Base-by-base conservation (phyloP, 2,113 vertebrate species). In the Aegotheles bennettii region DNA sequence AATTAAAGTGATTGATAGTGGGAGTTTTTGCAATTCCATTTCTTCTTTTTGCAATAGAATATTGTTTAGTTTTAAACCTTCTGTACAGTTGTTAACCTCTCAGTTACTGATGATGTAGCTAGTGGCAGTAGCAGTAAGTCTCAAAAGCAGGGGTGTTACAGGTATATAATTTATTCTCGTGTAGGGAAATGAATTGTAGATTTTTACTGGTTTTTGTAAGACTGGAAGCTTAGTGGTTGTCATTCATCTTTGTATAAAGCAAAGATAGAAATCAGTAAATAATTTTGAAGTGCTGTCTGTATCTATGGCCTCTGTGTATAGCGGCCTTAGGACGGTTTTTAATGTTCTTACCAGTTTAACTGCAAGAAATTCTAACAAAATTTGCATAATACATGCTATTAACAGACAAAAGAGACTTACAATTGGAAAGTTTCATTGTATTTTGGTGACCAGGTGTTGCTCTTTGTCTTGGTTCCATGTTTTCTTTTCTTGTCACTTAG, bases 351-450 rank as follows among this genome's bases (percentile, higher is more conserved):
- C 8, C 17, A 2, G 4, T 64, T 89, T 45, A 89, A 65, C 2
- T 21, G 7, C 24, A 79, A 57, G 54, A 76, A 43, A 53, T 45
- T 54, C 19, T 40, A 11, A 26, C 21, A 54, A 56, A 38, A 23
- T 8, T 11, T 47, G 20, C 16, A 45, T 14, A 65, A 82, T 67
- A 29, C 4, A 61, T 33, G 17, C 13, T 35, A 79, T 36, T 64
- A 51, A 9, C 11, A 74, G 35, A 15, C 7, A 40, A 18, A 47
- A 29, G 23, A 13, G 17, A 99, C 99, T 99, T 98, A 99, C 99
- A 99, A 99, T 67, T 99, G 99, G 97, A 99, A 99, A 91, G 99
- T 99, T 97, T 99, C 99, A 20, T 99, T 99, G 97, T 99, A 99
- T 97, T 99, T 99, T 76, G 99, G 99, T 60, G 99, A 99, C 99